phyloP scores from a whole-genome alignment of 2,113 vertebrate species.

The Alexandromys fortis region DNA sequence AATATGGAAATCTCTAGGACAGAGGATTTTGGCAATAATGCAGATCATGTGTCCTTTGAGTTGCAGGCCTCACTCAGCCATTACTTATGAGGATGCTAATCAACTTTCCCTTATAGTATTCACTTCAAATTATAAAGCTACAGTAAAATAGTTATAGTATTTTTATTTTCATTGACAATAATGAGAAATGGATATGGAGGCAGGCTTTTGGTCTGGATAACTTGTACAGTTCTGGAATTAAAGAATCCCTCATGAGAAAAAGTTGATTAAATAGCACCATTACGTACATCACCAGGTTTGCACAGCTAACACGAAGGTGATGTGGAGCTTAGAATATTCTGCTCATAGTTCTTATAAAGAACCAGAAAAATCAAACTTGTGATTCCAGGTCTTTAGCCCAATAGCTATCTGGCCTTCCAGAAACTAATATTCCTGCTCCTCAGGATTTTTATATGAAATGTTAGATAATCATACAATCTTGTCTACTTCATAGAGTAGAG shows the following conservation, averaged over 20 bases:
- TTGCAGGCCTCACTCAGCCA: background rate
- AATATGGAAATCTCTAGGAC: background rate
- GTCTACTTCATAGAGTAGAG: background rate
- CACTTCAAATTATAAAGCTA: conserved; percentile 28
- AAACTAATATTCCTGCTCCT: background rate
- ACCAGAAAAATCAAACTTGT: conserved; percentile 16
- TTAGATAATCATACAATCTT: background rate
- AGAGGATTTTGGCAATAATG: background rate
- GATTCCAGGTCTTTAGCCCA: background rate
- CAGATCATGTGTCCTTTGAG: background rate
- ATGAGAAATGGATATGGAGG: background rate
- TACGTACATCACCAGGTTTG: background rate
- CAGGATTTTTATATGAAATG: background rate
- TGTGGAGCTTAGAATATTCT: background rate
- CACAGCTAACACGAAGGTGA: background rate
- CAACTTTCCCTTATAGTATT: conserved; percentile 34
- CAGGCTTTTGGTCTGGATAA: conserved; percentile 10
- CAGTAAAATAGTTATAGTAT: background rate
- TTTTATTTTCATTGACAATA: conserved; percentile 48
- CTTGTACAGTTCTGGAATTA: background rate
- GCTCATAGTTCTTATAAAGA: background rate
- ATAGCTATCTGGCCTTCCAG: background rate
- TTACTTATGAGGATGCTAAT: conserved; percentile 27
- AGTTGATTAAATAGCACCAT: background rate
- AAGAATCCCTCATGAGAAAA: background rate